These are phyloP conservation scores for Scyliorhinus canicula DNA, from an alignment of 2,797 vertebrate species.

Conservation along the genomic window DNA sequence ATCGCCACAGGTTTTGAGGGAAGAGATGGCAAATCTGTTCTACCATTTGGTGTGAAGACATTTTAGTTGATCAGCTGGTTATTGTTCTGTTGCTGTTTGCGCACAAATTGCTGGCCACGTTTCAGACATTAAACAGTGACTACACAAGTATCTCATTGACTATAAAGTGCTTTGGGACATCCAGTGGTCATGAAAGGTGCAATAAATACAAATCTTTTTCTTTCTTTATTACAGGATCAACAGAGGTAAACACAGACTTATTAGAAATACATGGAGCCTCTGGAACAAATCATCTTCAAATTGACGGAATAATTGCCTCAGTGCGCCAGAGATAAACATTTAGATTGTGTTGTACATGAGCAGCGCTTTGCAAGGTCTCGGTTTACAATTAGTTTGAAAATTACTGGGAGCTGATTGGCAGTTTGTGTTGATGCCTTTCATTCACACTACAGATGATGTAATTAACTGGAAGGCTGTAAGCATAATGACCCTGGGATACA, in stretches of 20 bases:
- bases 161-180: neutral
- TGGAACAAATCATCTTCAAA: conserved; percentile 9
- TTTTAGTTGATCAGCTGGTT: neutral
- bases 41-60: neutral
- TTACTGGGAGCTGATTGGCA: neutral
- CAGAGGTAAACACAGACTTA: neutral
- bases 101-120: neutral
- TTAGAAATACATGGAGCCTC: neutral
- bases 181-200: neutral
- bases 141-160: neutral
- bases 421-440: conserved; percentile 14
- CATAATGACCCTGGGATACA: conserved; percentile 19
- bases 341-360: neutral
- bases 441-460: conserved; percentile 22
- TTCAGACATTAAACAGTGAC: neutral
- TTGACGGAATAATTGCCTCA: conserved; percentile 10
- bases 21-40: neutral
- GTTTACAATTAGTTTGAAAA: conserved; percentile 29
- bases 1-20: neutral
- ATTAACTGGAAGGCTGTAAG: conserved; percentile 2
- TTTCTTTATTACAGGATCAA: neutral
- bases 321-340: neutral
- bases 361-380: neutral
- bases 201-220: neutral
- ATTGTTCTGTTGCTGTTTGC: neutral